A percentile compares a stretch with the other conserved stretches of the same genome.
Conservation (phyloP, 2,888 invertebrate species). For the Drosophila anceps region DNA sequence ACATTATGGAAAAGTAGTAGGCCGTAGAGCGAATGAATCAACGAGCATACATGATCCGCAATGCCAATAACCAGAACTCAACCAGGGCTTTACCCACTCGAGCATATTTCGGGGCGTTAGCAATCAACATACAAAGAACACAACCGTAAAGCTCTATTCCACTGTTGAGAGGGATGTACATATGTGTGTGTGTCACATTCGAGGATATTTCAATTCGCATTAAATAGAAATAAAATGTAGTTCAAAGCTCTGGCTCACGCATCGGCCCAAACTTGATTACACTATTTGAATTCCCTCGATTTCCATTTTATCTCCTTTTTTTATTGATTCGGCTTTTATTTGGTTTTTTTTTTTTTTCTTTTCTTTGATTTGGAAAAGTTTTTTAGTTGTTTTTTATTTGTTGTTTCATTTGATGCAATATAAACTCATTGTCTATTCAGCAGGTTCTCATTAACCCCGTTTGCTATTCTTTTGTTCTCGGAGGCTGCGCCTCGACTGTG, state of each 20-base stretch:
- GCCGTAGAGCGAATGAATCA: constrained; percentile 18
- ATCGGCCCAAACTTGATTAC: constrained; percentile 1
- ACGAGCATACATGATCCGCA: not conserved
- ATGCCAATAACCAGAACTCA: too few species aligned
- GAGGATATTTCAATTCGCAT: not conserved
- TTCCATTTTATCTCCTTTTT: not conserved
- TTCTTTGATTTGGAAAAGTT: constrained; percentile 10
- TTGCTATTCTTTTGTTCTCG: constrained; percentile 40
- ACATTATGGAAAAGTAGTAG: constrained; percentile 10
- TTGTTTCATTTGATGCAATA: constrained; percentile 19
- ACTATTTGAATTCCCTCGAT: not conserved
- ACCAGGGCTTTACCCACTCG: not conserved
- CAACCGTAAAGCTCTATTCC: not conserved
- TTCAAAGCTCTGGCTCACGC: not conserved
- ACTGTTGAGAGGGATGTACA: not conserved
- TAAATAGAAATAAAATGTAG: constrained; percentile 5
- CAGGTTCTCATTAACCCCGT: constrained; percentile 52
- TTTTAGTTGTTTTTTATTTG: not conserved
- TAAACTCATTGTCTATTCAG: constrained; percentile 56
- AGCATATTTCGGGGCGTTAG: not conserved
- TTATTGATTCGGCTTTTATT: constrained; percentile 13
- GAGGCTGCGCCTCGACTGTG: not conserved
- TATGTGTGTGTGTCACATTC: not conserved
- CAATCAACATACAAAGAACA: not conserved
- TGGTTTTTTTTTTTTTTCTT: not conserved